Evolutionary conservation across 2,797 vertebrate genomes (phyloP), one percentile per base, ranked within the genome.

Genomic region (Microctenopoma steveboyesi): DNA sequence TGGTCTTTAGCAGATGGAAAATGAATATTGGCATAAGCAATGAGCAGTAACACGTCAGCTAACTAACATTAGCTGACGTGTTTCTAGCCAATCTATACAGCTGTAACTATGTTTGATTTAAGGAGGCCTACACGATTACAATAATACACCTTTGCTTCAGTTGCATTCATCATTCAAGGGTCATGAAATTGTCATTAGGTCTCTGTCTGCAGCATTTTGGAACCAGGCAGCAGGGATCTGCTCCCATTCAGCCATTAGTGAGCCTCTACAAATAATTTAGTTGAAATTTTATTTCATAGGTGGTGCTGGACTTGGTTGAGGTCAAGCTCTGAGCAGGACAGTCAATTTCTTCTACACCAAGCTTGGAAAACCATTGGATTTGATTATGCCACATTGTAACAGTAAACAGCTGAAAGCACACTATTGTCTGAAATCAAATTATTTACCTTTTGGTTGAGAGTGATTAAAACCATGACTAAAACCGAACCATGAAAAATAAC

Each of bases 221-320:
- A 45, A 35, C n/a, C 35, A 33, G 37, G 18, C 39, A 37, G 33
- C 58, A 55, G 35, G n/a, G 25, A 55, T 66, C 54, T 49, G 45
- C 22, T 61, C 25, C 48, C 35, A 60, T 15, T 30, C 15, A 53
- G 43, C 33, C 15, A 30, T 47, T 7, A 43, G 14, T 16, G 14
- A 43, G 4, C 6, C 7, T 43, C 7, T 43, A 2, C 42, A 43
- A 16, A 54, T 15, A 5, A 6, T 2, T 1, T 40, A 28, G 14
- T 28, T 69, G 48, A 52, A 25, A 4, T 39, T 47, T 51, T 4
- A 16, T 47, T 27, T 4, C 25, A 53, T 53, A 59, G 7, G 40
- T 33, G 30, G 4, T 60, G 37, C 22, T 52, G 51, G 51, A 28
- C 40, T 3, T 15, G 11, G 12, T 52, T 27, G 16, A 18, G 48